phyloP scores from a whole-genome alignment of 2,113 vertebrate genomes.

The Clarias magur region DNA sequence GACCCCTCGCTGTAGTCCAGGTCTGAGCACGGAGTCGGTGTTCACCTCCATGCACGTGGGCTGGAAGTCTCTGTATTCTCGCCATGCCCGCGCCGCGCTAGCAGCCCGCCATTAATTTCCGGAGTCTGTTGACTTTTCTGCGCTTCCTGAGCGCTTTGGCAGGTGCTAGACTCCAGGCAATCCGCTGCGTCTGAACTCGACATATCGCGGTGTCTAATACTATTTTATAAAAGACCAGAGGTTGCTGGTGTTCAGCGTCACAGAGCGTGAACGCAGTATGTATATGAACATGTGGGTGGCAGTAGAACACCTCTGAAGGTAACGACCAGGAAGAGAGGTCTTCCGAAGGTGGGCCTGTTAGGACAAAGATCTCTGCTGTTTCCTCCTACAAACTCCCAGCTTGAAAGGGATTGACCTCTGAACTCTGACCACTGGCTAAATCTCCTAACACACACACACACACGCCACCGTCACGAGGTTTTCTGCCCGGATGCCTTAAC shows the following conservation, averaged over 20 bases:
- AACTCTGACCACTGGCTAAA: conserved; percentile 38
- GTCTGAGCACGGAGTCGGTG: not conserved
- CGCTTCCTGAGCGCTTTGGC: conserved; percentile 46
- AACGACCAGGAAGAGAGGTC: conserved; percentile 10
- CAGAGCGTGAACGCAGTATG: not conserved
- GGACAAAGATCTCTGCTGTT: not conserved
- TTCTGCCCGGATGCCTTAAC: conserved; percentile 41
- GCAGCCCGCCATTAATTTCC: conserved; percentile 25
- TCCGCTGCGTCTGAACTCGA: conserved; percentile 36
- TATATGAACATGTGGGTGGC: not conserved
- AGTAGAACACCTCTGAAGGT: not conserved
- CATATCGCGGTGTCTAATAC: conserved; percentile 49
- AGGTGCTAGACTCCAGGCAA: conserved; percentile 54
- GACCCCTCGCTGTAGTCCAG: not conserved
- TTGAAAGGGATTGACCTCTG: conserved; percentile 37
- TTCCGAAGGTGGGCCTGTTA: conserved; percentile 31
- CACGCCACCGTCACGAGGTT: not conserved
- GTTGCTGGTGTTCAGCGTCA: conserved; percentile 8
- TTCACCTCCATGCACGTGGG: conserved; percentile 14
- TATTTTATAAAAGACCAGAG: conserved; percentile 48
- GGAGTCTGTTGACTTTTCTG: conserved; percentile 52
- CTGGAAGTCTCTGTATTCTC: conserved; percentile 21
- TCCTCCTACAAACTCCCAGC: not conserved
- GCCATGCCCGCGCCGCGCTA: not conserved
- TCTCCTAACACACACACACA: not conserved